Base-by-base conservation (phyloP, 2,797 vertebrate genomes). In the Cyprinella venusta region DNA sequence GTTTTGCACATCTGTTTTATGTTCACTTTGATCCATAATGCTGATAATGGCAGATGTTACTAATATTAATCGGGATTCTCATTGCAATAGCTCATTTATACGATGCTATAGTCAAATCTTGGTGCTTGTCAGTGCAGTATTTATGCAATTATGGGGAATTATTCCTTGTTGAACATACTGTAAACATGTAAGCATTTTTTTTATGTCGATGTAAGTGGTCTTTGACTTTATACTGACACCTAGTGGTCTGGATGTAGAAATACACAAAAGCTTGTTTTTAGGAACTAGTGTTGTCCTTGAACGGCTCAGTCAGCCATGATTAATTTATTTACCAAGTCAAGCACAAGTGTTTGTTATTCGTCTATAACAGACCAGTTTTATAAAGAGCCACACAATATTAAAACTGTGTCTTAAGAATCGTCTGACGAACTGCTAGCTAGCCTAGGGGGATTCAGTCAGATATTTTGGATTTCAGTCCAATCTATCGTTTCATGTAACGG, bases 1-100 rank as follows among this genome's bases (percentile, higher is more conserved):
- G 45, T 18, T 38, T 80, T 74, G 65, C 74, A 81, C 65, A 78
- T 72, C 45, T 79, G 76, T 75, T 84, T 79, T 48, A 38, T 38
- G 40, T 61, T 40, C 63, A 68, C n/a, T 21, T 1, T 50, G 33
- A 84, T 85, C 72, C 64, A 40, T 81, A 54, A 75, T 40, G 24
- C 24, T 63, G 69, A 86, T 79, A 72, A 68, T 8, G 42, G 61
- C 36, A 76, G 42, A 74, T 61, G 56, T 63, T 40, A 30, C 33
- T 76, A 26, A 52, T 59, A 59, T 79, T 42, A 61, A 63, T 24
- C 26, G 68, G 78, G 56, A 70, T 81, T 86, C 30, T 30, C 26
- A 12, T 24, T 26, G 33, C n/a, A 75, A 76, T 82, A 54, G 45
- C 59, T 65, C 61, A 63, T 36, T 79, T 50, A n/a, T 63, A 36